These are phyloP conservation scores for Trichosurus vulpecula DNA, from an alignment of 2,797 vertebrate genomes.

Conservation along the genomic window DNA sequence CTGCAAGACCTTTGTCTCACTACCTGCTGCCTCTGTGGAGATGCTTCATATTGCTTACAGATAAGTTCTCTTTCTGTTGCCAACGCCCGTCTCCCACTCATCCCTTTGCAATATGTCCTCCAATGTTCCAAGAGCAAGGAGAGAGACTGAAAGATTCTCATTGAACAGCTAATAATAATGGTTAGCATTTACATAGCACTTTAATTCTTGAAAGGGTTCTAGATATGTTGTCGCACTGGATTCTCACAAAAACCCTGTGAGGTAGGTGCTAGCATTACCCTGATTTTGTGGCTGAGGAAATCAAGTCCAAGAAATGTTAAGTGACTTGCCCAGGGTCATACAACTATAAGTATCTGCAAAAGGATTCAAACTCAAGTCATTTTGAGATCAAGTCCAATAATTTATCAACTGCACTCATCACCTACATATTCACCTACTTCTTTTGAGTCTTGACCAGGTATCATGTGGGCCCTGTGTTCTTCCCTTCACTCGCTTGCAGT, in stretches of 20 bases:
- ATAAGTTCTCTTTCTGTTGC: neutral
- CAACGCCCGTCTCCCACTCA: neutral
- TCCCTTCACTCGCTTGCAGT: neutral
- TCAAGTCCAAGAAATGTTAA: neutral
- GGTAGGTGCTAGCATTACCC: neutral
- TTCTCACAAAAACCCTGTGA: neutral
- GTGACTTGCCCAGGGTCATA: neutral
- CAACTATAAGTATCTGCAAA: neutral
- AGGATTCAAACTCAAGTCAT: neutral
- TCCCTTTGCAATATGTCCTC: neutral
- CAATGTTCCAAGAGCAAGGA: neutral
- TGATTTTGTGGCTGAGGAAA: neutral
- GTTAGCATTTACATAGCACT: neutral
- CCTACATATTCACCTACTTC: neutral
- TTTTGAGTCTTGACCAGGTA: neutral
- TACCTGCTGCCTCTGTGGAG: neutral
- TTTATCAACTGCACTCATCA: neutral
- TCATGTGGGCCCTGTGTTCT: neutral
- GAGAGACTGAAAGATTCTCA: neutral
- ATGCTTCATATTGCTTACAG: neutral
- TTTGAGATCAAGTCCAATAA: neutral
- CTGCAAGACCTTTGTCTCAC: neutral
- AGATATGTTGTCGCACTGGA: neutral
- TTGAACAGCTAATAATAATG: neutral
- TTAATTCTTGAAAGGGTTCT: neutral